These are phyloP conservation scores for Chrysolina americana DNA, from an alignment of 2,888 invertebrate genomes.

Conservation along the genomic window DNA sequence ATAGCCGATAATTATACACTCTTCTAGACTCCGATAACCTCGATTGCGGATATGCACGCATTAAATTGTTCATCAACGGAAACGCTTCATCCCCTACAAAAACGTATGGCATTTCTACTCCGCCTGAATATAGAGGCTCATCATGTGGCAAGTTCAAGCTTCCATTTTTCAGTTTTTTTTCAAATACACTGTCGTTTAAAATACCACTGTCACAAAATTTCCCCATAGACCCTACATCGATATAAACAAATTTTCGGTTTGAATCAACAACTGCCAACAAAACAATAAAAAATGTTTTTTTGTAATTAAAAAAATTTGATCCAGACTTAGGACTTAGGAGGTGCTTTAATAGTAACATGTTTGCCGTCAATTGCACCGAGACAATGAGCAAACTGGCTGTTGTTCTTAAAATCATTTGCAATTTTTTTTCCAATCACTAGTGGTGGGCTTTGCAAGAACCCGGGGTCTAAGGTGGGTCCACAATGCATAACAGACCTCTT, in stretches of 20 bases:
- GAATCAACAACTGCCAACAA: too few relatives aligned
- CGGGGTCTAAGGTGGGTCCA: too few relatives aligned
- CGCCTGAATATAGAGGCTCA: slow-evolving; percentile 22
- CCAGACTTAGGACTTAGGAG: slow-evolving; percentile 34
- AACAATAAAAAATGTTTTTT: not conserved
- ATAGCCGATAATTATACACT: slow-evolving; percentile 51
- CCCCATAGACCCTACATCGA: too few relatives aligned
- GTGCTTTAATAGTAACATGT: slow-evolving; percentile 34
- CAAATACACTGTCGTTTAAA: too few relatives aligned
- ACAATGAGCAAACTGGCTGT: slow-evolving; percentile 36
- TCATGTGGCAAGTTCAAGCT: slow-evolving; percentile 28
- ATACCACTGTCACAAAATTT: too few relatives aligned
- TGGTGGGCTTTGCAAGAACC: slow-evolving; percentile 9
- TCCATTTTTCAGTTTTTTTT: too few relatives aligned
- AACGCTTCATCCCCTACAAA: slow-evolving; percentile 38
- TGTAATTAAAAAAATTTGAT: slow-evolving; percentile 32
- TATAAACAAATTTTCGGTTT: too few relatives aligned
- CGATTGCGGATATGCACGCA: slow-evolving; percentile 32
- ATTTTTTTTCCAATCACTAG: slow-evolving; percentile 43
- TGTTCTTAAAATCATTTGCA: slow-evolving; percentile 38
- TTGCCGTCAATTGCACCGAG: slow-evolving; percentile 30
- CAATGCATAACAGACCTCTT: too few relatives aligned
- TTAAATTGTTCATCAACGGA: slow-evolving; percentile 31
- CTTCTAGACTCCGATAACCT: too few relatives aligned
- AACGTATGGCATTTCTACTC: slow-evolving; percentile 36